These are phyloP conservation scores for Pteropus alecto DNA, from an alignment of 2,113 vertebrate genomes.

Conservation along the genomic window DNA sequence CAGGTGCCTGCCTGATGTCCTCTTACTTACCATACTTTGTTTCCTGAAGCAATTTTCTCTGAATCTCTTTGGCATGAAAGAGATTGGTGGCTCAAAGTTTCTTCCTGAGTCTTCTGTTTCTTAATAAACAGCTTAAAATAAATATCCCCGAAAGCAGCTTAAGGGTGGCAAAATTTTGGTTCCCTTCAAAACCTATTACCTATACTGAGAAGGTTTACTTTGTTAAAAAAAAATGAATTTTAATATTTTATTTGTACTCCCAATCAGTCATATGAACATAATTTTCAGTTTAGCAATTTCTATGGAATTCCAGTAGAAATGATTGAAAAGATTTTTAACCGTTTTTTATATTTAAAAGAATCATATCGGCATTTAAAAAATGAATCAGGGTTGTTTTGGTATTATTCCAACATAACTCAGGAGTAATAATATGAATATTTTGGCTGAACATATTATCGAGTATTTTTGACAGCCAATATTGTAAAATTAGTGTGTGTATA, in stretches of 20 bases:
- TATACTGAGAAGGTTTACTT: background rate
- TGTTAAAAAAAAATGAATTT: background rate
- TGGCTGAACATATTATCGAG: background rate
- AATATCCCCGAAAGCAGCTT: too few relatives aligned
- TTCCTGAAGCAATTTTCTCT: too few relatives aligned
- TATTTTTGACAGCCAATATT: background rate
- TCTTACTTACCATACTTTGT: too few relatives aligned
- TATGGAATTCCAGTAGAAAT: background rate
- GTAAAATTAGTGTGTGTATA: background rate
- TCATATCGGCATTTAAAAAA: background rate
- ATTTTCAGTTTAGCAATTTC: background rate
- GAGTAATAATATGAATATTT: slow-evolving; percentile 6
- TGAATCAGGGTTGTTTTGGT: background rate
- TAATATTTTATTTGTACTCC: background rate
- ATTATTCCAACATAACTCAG: background rate
- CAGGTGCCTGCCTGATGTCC: too few relatives aligned
- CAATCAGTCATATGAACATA: background rate
- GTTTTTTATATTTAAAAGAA: background rate
- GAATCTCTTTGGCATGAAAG: too few relatives aligned
- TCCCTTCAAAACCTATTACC: background rate
- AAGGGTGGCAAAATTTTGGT: too few relatives aligned
- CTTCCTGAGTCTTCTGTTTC: too few relatives aligned
- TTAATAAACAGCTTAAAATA: too few relatives aligned
- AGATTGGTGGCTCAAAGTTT: too few relatives aligned
- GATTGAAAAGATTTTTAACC: background rate